Evolutionary conservation across 2,113 vertebrate species (phyloP), one percentile per base, ranked within the genome.

Genomic region (Varanus komodoensis): DNA sequence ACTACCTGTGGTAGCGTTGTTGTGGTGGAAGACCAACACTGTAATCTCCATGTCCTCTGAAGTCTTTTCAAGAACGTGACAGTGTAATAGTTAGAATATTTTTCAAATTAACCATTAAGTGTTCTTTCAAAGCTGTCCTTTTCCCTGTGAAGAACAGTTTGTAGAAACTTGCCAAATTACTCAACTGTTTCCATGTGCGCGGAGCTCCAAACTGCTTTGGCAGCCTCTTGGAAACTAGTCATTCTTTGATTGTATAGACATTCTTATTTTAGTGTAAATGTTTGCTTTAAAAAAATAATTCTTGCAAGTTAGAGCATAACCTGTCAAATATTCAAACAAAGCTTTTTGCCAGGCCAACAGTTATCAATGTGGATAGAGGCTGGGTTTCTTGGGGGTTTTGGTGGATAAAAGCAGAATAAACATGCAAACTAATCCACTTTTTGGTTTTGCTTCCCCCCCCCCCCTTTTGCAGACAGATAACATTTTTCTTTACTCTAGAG

Each of bases 401-500:
- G 71, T 48, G 64, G 64, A 48, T 83, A 21, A 80, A 86, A 91
- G 68, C 57, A 50, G 44, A 57, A 29, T 89, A 82, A 89, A 89
- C 57, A 68, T 19, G 52, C 21, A 52, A 50, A 32, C 71, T 64
- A 77, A 68, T 6, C 3, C 44, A 52, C n/a, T 2, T 57, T 32
- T 23, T 44, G 38, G 21, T 50, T 84, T 86, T 17, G 34, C 71
- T 57, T 27, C 29, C 1, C 54, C 44, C 5, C 44, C 5, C 44
- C 11, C 6, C 29, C 61, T 82, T 11, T 82, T 61, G 27, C 71
- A 78, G 81, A 74, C 14, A 25, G 17, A 57, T 9, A 19, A 1
- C 29, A 23, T 6, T 93, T 85, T 92, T 57, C 84, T 91, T 84
- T 71, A 67, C 81, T 73, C 68, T 69, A 82, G 79, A 92, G 61